Evolutionary conservation across 1,140 invertebrate genomes (phyloP), one percentile per base, ranked within the genome.

Genomic region (Cydia amplana): DNA sequence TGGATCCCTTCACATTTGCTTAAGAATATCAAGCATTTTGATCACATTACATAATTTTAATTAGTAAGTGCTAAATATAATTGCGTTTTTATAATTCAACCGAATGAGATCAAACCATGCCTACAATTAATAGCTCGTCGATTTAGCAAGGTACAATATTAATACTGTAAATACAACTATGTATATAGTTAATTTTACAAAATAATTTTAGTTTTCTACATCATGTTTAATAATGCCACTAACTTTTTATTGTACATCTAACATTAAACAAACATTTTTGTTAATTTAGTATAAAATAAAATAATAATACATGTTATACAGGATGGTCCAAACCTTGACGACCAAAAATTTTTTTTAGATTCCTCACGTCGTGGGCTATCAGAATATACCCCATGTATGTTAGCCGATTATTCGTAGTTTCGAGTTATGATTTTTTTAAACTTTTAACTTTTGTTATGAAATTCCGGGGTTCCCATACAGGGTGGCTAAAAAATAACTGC

Each of bases 101-200:
- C 40, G 77, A 82, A 84, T 85, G 86, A 90, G 88, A 89, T 90
- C 87, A 83, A 78, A 82, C 75, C 73, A 75, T 51, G 20, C 51
- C 63, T 72, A 76, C 49, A 63, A 75, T 74, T 63, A 16, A 72
- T 73, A 43, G 25, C 12, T 67, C 70, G 63, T 14, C 36, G 23
- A 74, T 72, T 75, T 46, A 78, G 55, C 84, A 60, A 18, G 51
- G 51, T 79, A 85, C 83, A 86, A 77, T 78, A 73, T 72, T 79
- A 85, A 86, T 86, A 86, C 83, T 86, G 25, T 79, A 75, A 84
- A 82, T 83, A 87, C 87, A 76, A 85, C 75, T 84, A 77, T 77
- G 7, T n/a, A 18, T 18, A 85, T 83, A 85, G 83, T 79, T 20
- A 60, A 60, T 60, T 84, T 86, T 85, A 86, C 76, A 83, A 83